Base-by-base conservation (phyloP, 2,888 invertebrate genomes). In the Empis stercorea region DNA sequence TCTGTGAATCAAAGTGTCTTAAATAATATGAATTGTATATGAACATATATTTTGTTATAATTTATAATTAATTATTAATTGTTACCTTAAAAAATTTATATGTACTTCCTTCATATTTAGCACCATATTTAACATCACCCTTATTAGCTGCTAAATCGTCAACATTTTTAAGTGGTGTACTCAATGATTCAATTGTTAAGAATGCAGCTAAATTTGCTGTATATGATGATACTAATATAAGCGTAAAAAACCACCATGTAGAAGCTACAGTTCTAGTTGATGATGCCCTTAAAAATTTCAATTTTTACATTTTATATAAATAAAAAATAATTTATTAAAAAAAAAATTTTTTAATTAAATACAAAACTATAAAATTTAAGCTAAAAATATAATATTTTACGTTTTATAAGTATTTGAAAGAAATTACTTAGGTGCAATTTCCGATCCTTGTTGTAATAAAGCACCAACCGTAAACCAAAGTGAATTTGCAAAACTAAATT, bases 181-280 rank as follows among this genome's bases (percentile, higher is more conserved):
- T 76, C 4, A 79, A 73, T 0, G 78, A 78, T 65, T 89, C 89
- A 2, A 89, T 81, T 0, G 92, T 92, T 10, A 93, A 71, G 61
- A 88, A 92, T 13, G 92, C 92, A 45, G 92, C 91, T 52, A 93
- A 73, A 69, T 93, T 92, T 11, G 92, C 92, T 0, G 91, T 91
- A 63, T 93, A 93, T 0, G 89, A 88, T 1, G 83, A 78, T 2
- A 86, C 69, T 56, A 70, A 66, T 59, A 91, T 88, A 37, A 91
- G 69, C 0, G 86, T 86, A 62, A 91, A 92, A 61, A 91, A 89
- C 86, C 86, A 89, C 89, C 86, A 86, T 59, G 84, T 80, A 49
- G 84, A 84, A 1, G 87, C 91, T 7, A 88, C 80, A 68, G 87
- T 83, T 52, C 93, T 74, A 0, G 91, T 92, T 0, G 89, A 92